A percentile compares a stretch with the other conserved stretches of the same genome.
Evolutionary conservation across 1,140 invertebrate genomes (phyloP).

Genomic region (Formica exsecta): DNA sequence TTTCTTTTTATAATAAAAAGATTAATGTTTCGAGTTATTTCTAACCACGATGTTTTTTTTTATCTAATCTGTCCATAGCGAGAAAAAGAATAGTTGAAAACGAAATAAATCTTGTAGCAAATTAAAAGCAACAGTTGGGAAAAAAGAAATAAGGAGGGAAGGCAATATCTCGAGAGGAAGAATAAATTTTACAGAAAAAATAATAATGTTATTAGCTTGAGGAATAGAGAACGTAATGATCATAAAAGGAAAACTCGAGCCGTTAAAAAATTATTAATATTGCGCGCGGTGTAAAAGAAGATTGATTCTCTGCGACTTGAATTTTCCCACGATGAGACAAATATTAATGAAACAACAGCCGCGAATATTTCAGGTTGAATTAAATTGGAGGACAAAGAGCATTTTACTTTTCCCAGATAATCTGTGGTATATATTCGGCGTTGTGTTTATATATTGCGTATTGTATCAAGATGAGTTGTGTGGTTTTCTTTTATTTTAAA

Average conservation of each 20-base stretch:
- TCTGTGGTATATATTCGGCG: neutral
- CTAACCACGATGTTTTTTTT: neutral
- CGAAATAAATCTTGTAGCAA: neutral
- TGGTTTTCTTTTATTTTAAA: neutral
- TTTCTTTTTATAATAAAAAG: neutral
- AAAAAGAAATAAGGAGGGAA: neutral
- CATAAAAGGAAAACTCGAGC: neutral
- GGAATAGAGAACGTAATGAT: neutral
- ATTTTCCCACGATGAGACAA: neutral
- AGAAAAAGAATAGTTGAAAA: neutral
- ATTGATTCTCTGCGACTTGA: neutral
- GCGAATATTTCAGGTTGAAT: neutral
- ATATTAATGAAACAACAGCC: neutral
- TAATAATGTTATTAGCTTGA: conserved; percentile 40
- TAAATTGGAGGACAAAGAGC: neutral
- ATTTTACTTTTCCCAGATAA: neutral
- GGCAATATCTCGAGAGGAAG: neutral
- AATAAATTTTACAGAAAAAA: neutral
- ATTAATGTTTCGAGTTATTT: neutral
- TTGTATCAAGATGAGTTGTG: neutral
- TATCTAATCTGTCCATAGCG: neutral
- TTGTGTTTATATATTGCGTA: neutral
- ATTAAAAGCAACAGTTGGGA: neutral
- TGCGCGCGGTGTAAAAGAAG: neutral
- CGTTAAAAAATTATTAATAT: conserved; percentile 8